These are phyloP conservation scores for Druon quercuslanigerum DNA, from an alignment of 1,140 invertebrate species.

Conservation along the genomic window DNA sequence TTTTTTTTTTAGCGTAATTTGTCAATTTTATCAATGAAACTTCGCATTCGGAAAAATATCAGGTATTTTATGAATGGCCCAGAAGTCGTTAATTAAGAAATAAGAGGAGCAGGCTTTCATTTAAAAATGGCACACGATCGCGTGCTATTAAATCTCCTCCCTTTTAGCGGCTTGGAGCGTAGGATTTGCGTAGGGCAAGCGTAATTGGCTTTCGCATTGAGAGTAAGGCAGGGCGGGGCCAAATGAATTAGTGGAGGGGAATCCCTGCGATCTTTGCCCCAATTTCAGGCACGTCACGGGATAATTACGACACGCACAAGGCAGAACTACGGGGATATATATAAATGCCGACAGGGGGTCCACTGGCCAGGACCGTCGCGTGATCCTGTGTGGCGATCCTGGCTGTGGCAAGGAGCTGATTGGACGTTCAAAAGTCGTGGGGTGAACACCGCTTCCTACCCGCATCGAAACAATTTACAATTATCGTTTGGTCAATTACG, in stretches of 20 bases:
- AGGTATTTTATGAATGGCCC: background rate
- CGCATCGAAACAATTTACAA: slow-evolving; percentile 18
- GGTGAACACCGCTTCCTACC: slow-evolving; percentile 8
- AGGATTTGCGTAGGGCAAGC: slow-evolving; percentile 15
- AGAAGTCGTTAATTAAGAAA: background rate
- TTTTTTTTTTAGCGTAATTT: no score
- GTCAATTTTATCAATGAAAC: no score
- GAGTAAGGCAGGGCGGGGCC: slow-evolving; percentile 30
- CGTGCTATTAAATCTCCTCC: slow-evolving; percentile 13
- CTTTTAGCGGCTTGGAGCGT: background rate
- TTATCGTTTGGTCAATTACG: background rate
- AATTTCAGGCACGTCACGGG: slow-evolving; percentile 40
- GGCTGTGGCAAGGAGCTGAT: slow-evolving; percentile 1
- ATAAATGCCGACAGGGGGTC: slow-evolving; percentile 28
- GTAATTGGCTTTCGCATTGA: slow-evolving; percentile 39
- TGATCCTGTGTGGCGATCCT: slow-evolving; percentile 8
- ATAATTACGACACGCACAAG: slow-evolving; percentile 37
- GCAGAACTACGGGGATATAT: background rate
- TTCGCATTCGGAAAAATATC: no score
- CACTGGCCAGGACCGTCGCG: background rate
- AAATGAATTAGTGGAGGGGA: slow-evolving; percentile 41
- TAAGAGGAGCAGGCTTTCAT: background rate
- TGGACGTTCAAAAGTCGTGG: slow-evolving; percentile 9
- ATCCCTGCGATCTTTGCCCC: slow-evolving; percentile 30
- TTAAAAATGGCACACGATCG: slow-evolving; percentile 1